Evolutionary conservation across 2,797 vertebrate species (phyloP).

Genomic region (Muscicapa comitata): DNA sequence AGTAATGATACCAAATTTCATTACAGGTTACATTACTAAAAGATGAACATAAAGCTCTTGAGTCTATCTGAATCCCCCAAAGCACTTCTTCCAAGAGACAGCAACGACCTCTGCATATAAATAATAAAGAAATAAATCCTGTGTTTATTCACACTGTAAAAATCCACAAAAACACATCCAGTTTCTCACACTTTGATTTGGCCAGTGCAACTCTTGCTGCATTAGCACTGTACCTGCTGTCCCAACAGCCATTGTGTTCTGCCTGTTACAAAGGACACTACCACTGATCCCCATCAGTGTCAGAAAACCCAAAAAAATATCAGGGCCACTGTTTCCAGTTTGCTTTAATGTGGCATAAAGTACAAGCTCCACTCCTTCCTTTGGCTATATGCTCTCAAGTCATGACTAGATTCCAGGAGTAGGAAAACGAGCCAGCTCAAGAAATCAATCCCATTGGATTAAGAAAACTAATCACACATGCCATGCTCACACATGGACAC

Average conservation of each 20-base stretch:
- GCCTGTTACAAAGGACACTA: not conserved
- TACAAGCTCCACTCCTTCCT: not conserved
- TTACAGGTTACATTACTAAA: not conserved
- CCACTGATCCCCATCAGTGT: not conserved
- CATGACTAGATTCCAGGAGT: not conserved
- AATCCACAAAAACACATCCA: not conserved
- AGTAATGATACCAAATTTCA: not conserved
- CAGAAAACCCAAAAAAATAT: not conserved
- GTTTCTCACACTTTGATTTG: not conserved
- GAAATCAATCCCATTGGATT: not conserved
- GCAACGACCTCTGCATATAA: not conserved
- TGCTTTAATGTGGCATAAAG: not conserved
- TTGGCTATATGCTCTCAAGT: not conserved
- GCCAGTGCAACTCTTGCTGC: rapidly evolving
- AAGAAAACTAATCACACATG: not conserved
- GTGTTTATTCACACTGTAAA: not conserved
- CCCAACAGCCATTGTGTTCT: rapidly evolving
- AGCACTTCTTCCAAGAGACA: not conserved
- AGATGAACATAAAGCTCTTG: not conserved
- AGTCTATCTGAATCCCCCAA: not conserved
- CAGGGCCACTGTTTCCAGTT: not conserved
- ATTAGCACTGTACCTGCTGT: not conserved
- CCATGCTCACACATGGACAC: not conserved
- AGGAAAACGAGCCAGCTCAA: not conserved
- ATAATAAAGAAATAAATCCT: too few species aligned